These are phyloP conservation scores for Tetraodon nigroviridis DNA, from an alignment of 2,113 vertebrate genomes.

Conservation along the genomic window DNA sequence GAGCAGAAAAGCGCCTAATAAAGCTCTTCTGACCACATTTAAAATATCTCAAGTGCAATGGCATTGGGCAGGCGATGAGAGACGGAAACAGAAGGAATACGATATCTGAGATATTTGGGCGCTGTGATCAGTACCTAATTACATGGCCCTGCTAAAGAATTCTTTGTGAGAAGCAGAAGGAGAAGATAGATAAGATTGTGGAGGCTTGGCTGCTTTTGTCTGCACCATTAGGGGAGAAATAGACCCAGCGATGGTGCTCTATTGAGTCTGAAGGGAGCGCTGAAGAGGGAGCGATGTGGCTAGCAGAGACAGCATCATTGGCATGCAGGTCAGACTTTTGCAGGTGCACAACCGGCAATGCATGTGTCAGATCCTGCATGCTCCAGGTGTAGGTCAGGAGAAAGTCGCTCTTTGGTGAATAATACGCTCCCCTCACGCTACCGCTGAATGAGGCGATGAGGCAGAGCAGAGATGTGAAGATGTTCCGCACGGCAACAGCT, in stretches of 20 bases:
- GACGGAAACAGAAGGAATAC: conserved; percentile 28
- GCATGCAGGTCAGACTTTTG: conserved; percentile 64
- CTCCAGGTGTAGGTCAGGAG: conserved; percentile 48
- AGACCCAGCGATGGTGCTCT: conserved; percentile 59
- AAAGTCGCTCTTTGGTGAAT: conserved; percentile 48
- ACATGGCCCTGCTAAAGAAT: conserved; percentile 46
- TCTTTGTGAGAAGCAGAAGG: conserved; percentile 49
- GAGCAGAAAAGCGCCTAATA: conserved; percentile 29
- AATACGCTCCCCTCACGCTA: conserved; percentile 40
- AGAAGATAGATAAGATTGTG: conserved; percentile 52
- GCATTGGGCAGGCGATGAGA: conserved; percentile 13
- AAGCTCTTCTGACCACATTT: conserved; percentile 25
- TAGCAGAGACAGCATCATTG: conserved; percentile 55
- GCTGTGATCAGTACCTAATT: conserved; percentile 54
- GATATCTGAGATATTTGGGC: conserved; percentile 48
- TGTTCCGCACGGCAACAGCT: conserved; percentile 14
- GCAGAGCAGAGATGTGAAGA: conserved; percentile 29
- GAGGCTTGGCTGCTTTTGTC: conserved; percentile 56
- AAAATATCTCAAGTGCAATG: conserved; percentile 19
- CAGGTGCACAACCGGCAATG: conserved; percentile 60
- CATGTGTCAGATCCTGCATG: conserved; percentile 58
- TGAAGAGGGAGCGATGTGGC: conserved; percentile 3
- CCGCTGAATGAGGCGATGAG: conserved; percentile 30
- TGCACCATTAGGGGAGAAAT: conserved; percentile 67
- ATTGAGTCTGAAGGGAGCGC: conserved; percentile 51